These are phyloP conservation scores for Epistrophe eligans DNA, from an alignment of 2,888 invertebrate species.

Conservation along the genomic window DNA sequence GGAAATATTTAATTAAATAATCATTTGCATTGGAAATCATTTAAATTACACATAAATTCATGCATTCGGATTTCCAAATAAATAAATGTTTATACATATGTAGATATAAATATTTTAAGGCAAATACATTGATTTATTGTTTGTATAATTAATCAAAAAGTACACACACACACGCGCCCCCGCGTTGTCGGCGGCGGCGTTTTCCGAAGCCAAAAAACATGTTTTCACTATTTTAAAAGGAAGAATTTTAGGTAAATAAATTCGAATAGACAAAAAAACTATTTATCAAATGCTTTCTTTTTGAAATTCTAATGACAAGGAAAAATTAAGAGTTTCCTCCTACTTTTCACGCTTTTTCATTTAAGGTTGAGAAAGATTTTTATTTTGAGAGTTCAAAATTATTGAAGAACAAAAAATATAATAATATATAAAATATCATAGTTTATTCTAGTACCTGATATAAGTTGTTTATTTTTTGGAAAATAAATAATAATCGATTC, in stretches of 20 bases:
- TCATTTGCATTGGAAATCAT: background rate
- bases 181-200: too few relatives aligned
- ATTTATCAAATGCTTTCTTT: slow-evolving; percentile 26
- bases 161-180: background rate
- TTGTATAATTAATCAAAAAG: slow-evolving; percentile 9
- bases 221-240: slow-evolving; percentile 11
- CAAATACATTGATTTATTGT: slow-evolving; percentile 1
- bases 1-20: background rate
- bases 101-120: background rate
- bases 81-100: too few relatives aligned
- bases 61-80: background rate
- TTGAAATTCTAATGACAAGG: slow-evolving; percentile 17
- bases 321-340: slow-evolving; percentile 27
- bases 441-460: background rate
- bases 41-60: background rate
- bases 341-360: background rate
- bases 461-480: background rate
- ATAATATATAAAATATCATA: background rate
- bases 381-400: slow-evolving; percentile 5
- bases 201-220: background rate
- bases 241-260: background rate
- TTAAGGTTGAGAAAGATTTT: slow-evolving; percentile 14
- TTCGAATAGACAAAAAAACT: background rate
- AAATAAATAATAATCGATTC: background rate
- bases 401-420: background rate